Evolutionary conservation across 2,888 invertebrate species (phyloP).

Genomic region (Erynnis tages): DNA sequence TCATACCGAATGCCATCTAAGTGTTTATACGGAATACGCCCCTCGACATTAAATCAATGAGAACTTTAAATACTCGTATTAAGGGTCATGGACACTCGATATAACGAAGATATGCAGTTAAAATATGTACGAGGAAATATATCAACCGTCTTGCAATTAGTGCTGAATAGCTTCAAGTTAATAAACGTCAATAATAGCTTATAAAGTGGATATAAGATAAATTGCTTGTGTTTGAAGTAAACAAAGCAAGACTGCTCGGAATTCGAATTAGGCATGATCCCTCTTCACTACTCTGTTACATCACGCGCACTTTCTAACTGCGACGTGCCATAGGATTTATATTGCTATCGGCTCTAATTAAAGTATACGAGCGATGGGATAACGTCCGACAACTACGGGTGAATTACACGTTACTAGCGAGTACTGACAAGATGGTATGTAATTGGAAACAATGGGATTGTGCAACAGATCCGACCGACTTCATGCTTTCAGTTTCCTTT

Average conservation of each 20-base stretch:
- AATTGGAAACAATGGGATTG: slow-evolving; percentile 60
- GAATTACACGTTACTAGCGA: slow-evolving; percentile 49
- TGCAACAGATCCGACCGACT: slow-evolving; percentile 46
- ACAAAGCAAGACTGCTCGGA: slow-evolving; percentile 41
- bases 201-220: slow-evolving; percentile 5
- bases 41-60: slow-evolving; percentile 16
- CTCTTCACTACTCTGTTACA: slow-evolving; percentile 54
- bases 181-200: slow-evolving; percentile 10
- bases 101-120: slow-evolving; percentile 10
- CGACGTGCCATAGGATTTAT: slow-evolving; percentile 63
- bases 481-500: slow-evolving; percentile 60
- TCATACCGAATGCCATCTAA: slow-evolving; percentile 7
- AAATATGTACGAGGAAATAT: slow-evolving; percentile 17
- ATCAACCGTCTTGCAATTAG: slow-evolving; percentile 17
- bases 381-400: slow-evolving; percentile 45
- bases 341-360: slow-evolving; percentile 66
- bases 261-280: slow-evolving; percentile 41
- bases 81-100: slow-evolving; percentile 39
- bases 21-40: neutral
- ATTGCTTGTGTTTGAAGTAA: slow-evolving; percentile 3
- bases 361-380: slow-evolving; percentile 51
- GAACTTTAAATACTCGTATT: slow-evolving; percentile 34
- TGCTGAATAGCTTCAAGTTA: slow-evolving; percentile 13
- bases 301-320: slow-evolving; percentile 69
- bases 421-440: slow-evolving; percentile 24